Evolutionary conservation across 1,140 invertebrate species (phyloP).

Genomic region (Bombus balteatus): DNA sequence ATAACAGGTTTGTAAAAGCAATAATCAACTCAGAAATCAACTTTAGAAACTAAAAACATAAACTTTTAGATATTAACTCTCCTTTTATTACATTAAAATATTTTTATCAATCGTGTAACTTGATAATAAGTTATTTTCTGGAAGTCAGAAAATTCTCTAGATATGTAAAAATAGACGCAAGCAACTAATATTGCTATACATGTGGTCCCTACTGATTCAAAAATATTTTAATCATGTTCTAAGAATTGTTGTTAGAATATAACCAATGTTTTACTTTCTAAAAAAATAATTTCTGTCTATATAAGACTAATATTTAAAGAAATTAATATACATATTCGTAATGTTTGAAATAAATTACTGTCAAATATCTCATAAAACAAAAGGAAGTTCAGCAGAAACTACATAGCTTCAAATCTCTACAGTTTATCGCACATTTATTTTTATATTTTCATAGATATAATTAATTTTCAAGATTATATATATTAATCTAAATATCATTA

Average conservation of each 20-base stretch:
- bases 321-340: not conserved
- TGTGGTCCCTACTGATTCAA: slow-evolving; percentile 45
- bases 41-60: not conserved
- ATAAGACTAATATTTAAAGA: not conserved
- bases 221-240: slow-evolving; percentile 34
- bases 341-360: not conserved
- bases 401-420: slow-evolving; percentile 13
- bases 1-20: not conserved
- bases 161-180: slow-evolving; percentile 37
- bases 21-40: not conserved
- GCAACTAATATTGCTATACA: slow-evolving; percentile 12
- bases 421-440: slow-evolving; percentile 17
- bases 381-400: not conserved
- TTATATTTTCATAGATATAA: not conserved
- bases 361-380: not conserved
- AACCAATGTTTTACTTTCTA: not conserved
- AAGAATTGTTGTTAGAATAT: not conserved
- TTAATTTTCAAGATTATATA: not conserved
- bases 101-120: not conserved
- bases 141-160: not conserved
- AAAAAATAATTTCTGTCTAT: not conserved
- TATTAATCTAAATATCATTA: slow-evolving; percentile 31
- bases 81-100: not conserved
- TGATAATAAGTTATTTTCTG: not conserved
- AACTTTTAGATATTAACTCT: not conserved